Evolutionary conservation across 2,888 invertebrate genomes (phyloP).

Genomic region (Cryptus viduatorius): DNA sequence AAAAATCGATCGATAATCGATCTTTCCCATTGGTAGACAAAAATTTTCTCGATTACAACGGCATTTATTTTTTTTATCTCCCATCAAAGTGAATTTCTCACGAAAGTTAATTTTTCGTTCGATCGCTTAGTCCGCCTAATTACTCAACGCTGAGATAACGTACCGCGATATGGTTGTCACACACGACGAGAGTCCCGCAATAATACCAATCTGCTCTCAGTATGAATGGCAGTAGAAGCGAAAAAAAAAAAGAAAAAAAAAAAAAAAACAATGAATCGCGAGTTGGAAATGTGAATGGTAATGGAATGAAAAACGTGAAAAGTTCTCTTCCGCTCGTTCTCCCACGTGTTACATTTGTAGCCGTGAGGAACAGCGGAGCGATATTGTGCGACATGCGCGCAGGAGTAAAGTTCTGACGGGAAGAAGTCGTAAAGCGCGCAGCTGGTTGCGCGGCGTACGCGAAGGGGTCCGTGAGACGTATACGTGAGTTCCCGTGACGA

Average conservation of each 20-base stretch:
- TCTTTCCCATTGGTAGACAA: too few relatives aligned
- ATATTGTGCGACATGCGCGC: background rate
- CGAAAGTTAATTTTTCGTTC: background rate
- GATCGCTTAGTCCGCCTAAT: background rate
- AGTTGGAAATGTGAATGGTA: conserved; percentile 2
- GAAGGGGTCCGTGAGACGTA: conserved; percentile 7
- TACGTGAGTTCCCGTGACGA: conserved; percentile 22
- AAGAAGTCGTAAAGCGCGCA: conserved; percentile 58
- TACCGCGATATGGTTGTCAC: background rate
- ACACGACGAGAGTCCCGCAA: background rate
- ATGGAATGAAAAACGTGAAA: conserved; percentile 37
- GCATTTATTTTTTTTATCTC: too few relatives aligned
- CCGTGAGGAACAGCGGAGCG: background rate
- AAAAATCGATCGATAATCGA: too few relatives aligned
- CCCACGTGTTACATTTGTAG: conserved; percentile 40
- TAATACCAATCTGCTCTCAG: background rate
- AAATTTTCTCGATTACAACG: too few relatives aligned
- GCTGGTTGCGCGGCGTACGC: conserved; percentile 38
- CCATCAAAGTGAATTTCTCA: background rate
- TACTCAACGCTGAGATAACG: background rate
- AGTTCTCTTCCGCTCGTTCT: conserved; percentile 28
- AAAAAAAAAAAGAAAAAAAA: background rate
- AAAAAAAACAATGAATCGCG: background rate
- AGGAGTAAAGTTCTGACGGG: background rate
- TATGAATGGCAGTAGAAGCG: background rate